Evolutionary conservation across 2,797 vertebrate genomes (phyloP), one percentile per base, ranked within the genome.

Genomic region (Eurystomus glaucurus): DNA sequence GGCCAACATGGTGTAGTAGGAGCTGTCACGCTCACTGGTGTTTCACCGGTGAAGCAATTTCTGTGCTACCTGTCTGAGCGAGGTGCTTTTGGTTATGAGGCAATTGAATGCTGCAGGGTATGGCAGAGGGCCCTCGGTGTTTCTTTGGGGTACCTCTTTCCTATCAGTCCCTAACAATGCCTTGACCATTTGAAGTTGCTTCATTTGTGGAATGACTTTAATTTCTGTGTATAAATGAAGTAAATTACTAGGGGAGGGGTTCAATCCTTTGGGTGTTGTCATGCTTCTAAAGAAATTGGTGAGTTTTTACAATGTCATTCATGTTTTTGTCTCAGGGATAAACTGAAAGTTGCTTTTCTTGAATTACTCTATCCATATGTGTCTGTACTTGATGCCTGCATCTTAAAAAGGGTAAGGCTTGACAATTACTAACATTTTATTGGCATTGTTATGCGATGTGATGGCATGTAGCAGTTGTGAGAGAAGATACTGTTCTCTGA

Each of bases 401-500:
- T 77, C 89, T 96, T 76, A 83, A 78, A 71, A 94, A 88, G 68
- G 31, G 20, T 95, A 74, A 88, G n/a, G 11, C 76, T 85, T 75
- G 82, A 72, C 94, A 68, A 80, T 80, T 83, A 28, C 35, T 85
- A 50, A 43, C 41, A 66, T 87, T 97, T 68, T 83, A 88, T 88
- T 93, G 61, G 61, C 87, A 71, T 75, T 90, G 71, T 78, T 94
- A 20, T 78, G 64, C 88, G 91, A 68, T 83, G 57, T 90, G 91
- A 78, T 95, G 91, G 93, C 79, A 81, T 68, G 89, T 95, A 91
- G 82, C 82, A 95, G 85, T 96, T 97, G 94, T 83, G 85, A 90
- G 89, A 80, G 65, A 65, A 90, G 90, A 58, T 78, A 41, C 43
- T 79, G 46, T 88, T 96, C 80, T 70, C 91, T 95, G 72, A 97